These are phyloP conservation scores for Pygocentrus nattereri DNA, from an alignment of 2,797 vertebrate species.

Conservation along the genomic window DNA sequence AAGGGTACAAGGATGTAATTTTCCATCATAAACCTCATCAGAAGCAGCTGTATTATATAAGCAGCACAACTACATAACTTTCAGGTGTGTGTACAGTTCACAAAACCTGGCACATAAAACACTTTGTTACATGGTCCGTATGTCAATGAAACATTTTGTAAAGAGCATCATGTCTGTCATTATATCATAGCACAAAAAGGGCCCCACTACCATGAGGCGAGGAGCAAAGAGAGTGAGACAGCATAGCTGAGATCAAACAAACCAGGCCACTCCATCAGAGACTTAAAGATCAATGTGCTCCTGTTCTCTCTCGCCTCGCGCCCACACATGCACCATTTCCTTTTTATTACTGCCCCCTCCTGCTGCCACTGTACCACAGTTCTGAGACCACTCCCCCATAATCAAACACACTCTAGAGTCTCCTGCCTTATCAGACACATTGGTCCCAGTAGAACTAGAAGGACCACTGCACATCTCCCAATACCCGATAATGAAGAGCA, in stretches of 20 bases:
- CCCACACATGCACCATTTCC: constrained; percentile 48
- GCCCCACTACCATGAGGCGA: not conserved
- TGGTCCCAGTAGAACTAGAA: not conserved
- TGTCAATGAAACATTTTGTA: not conserved
- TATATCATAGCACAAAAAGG: constrained; percentile 15
- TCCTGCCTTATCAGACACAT: not conserved
- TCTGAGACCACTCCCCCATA: not conserved
- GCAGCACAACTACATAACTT: not conserved
- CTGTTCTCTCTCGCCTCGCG: constrained; percentile 40
- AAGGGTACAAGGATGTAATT: not conserved
- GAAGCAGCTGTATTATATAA: not conserved
- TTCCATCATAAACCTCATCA: not conserved
- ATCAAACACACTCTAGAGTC: not conserved
- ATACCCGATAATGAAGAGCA: not conserved
- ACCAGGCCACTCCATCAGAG: constrained; percentile 51
- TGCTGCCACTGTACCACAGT: constrained; percentile 10
- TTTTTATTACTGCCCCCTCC: constrained; percentile 31
- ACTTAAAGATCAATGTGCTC: constrained; percentile 53
- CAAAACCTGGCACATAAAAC: not conserved
- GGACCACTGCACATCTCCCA: not conserved
- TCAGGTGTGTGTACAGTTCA: not conserved
- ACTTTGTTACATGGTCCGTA: not conserved
- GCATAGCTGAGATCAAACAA: constrained; percentile 55
- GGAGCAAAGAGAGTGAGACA: constrained; percentile 18
- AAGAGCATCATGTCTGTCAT: not conserved